phyloP scores from a whole-genome alignment of 2,888 invertebrate genomes.

The Eristalis arbustorum region DNA sequence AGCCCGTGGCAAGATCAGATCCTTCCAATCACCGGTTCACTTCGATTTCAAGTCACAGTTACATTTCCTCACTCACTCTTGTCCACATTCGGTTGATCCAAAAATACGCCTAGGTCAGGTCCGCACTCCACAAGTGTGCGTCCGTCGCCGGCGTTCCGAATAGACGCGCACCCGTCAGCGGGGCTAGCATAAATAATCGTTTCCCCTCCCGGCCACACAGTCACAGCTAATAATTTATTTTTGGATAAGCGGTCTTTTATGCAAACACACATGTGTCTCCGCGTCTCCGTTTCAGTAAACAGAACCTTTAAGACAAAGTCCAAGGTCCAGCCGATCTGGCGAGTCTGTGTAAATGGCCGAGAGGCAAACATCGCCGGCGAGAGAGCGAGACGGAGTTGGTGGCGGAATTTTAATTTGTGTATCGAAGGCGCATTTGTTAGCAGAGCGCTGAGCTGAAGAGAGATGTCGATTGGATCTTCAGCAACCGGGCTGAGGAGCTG shows the following conservation, averaged over 20 bases:
- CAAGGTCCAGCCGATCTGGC: not conserved
- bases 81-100: not conserved
- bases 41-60: not conserved
- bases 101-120: not conserved
- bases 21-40: not conserved
- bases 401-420: conserved; percentile 12
- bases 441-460: not conserved
- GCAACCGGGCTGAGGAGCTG: not conserved
- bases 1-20: not conserved
- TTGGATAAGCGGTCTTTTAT: not conserved
- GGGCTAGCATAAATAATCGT: not conserved
- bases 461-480: not conserved
- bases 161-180: not conserved
- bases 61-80: not conserved
- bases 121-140: not conserved
- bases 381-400: not conserved
- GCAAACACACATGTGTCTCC: not conserved
- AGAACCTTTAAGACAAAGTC: not conserved
- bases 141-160: not conserved
- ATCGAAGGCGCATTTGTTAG: conserved; percentile 2
- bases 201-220: not conserved
- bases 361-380: not conserved
- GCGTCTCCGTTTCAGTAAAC: not conserved
- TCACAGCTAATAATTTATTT: not conserved
- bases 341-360: conserved; percentile 8